Evolutionary conservation across 2,113 vertebrate genomes (phyloP).

Genomic region (Poeciliopsis occidentalis): DNA sequence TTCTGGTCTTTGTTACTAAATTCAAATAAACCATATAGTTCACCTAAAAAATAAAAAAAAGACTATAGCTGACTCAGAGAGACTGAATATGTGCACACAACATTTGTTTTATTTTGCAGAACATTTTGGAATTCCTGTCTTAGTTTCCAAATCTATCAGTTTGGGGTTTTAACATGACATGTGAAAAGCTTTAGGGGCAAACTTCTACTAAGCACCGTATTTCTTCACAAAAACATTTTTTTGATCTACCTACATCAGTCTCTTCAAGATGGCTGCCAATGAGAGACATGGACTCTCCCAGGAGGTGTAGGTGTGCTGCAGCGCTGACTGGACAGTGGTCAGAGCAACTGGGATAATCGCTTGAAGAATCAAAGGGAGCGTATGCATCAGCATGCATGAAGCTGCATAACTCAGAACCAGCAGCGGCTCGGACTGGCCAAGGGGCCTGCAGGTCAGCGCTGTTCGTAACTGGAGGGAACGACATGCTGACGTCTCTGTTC

Average conservation of each 20-base stretch:
- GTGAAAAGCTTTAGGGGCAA: too few species aligned
- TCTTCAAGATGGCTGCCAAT: conserved; percentile 93
- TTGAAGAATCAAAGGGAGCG: conserved; percentile 22
- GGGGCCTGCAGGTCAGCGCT: background rate
- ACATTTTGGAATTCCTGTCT: background rate
- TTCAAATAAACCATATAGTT: too few species aligned
- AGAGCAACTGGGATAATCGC: conserved; percentile 43
- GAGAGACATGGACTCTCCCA: conserved; percentile 93
- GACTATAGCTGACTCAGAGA: too few species aligned
- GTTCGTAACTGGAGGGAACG: background rate
- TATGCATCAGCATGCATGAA: conserved; percentile 12
- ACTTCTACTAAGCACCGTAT: background rate
- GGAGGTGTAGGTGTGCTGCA: conserved; percentile 92
- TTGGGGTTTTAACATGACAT: too few species aligned
- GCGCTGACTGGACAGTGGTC: conserved; percentile 88
- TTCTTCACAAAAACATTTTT: background rate
- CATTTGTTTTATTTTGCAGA: background rate
- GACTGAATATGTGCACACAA: background rate
- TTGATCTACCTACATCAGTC: conserved; percentile 83
- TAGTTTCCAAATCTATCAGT: too few species aligned
- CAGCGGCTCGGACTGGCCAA: background rate
- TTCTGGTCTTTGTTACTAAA: too few species aligned
- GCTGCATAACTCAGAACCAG: background rate
- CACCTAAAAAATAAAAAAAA: too few species aligned
- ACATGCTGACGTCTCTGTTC: background rate